Conservation (phyloP, 2,888 invertebrate species). For the Trichopria drosophilae region DNA sequence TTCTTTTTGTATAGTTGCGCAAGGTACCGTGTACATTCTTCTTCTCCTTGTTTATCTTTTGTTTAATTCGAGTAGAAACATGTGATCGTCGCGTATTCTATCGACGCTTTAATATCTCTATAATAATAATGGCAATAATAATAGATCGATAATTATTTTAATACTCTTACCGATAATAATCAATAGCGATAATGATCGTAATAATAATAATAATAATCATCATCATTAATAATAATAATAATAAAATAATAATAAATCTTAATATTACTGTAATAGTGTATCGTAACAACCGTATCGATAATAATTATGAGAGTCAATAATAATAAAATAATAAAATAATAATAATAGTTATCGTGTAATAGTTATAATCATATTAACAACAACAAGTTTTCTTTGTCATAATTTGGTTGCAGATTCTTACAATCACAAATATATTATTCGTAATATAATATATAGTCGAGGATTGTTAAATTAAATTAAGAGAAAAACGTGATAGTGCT, state of each 20-base stretch:
- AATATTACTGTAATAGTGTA: constrained; percentile 47
- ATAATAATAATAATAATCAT: too few species aligned
- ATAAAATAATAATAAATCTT: constrained; percentile 45
- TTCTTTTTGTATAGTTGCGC: constrained; percentile 34
- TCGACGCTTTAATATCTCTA: too few species aligned
- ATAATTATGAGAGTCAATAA: constrained; percentile 48
- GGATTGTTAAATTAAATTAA: constrained; percentile 57
- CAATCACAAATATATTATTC: constrained; percentile 59
- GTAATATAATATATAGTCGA: constrained; percentile 54
- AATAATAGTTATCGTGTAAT: constrained; percentile 46
- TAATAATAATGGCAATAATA: too few species aligned
- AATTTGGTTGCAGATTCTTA: constrained; percentile 59
- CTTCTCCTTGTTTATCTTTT: too few species aligned
- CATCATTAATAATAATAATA: too few species aligned
- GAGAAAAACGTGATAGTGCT: constrained; percentile 55
- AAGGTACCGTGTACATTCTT: too few species aligned
- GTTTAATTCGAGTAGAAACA: constrained; percentile 56
- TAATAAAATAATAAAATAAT: constrained; percentile 39
- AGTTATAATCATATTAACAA: constrained; percentile 58
- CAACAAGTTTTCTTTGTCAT: constrained; percentile 59
- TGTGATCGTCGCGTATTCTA: constrained; percentile 53
- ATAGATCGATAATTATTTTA: too few species aligned
- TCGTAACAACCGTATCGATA: constrained; percentile 54
- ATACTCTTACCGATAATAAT: too few species aligned
- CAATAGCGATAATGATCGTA: too few species aligned